A percentile compares a stretch with the other conserved stretches of the same genome.
Conservation (phyloP, 2,113 vertebrate genomes). For the Actinemys pallida region DNA sequence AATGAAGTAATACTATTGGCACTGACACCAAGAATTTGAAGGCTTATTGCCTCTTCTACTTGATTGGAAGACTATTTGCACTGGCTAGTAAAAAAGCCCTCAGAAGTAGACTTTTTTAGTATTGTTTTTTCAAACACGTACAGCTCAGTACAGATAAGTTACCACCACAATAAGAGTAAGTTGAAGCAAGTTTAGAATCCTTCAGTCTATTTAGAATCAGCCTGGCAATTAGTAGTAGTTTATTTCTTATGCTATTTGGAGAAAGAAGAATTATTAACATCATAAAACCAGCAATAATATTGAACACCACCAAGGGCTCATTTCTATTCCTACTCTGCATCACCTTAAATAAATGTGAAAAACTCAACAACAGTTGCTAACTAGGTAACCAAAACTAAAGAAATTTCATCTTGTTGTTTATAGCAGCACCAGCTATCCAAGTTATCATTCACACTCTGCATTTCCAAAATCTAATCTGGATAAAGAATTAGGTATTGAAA, state of each 20-base stretch:
- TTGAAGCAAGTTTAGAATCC: background rate
- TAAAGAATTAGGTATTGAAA: background rate
- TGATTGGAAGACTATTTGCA: background rate
- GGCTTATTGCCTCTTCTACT: background rate
- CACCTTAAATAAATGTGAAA: slow-evolving; percentile 36
- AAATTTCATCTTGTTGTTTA: slow-evolving; percentile 6
- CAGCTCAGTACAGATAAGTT: background rate
- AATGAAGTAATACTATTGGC: background rate
- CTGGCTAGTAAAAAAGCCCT: background rate
- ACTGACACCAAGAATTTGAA: background rate
- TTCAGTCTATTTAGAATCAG: background rate
- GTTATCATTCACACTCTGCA: background rate
- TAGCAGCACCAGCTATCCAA: background rate
- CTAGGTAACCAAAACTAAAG: slow-evolving; percentile 40
- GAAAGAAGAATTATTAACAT: slow-evolving; percentile 51
- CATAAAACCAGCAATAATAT: slow-evolving; percentile 46
- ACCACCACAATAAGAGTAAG: background rate
- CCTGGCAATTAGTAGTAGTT: too few relatives aligned
- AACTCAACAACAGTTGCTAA: slow-evolving; percentile 31
- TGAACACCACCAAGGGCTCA: slow-evolving; percentile 43
- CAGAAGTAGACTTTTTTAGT: background rate
- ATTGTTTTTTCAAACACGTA: background rate
- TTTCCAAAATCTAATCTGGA: background rate
- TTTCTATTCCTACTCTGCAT: slow-evolving; percentile 30
- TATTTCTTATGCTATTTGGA: too few relatives aligned